A percentile compares a stretch with the other conserved stretches of the same genome.
These are phyloP conservation scores for Cygnus atratus DNA, from an alignment of 2,113 vertebrate species.

Conservation along the genomic window DNA sequence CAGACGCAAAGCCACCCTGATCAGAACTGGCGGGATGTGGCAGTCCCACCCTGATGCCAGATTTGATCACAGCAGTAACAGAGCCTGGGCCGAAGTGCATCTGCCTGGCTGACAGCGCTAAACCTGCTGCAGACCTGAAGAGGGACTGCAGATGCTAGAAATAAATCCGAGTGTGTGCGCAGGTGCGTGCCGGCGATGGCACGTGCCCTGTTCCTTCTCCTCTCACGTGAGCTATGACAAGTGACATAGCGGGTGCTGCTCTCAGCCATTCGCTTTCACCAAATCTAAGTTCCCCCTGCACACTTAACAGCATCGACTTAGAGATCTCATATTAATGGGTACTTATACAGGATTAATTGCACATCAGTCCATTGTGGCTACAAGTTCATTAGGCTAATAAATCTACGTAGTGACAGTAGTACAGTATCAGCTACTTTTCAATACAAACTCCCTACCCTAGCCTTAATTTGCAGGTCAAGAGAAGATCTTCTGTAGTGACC, in stretches of 20 bases:
- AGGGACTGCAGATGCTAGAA: neutral
- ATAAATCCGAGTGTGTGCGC: fast-evolving
- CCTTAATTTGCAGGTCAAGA: constrained; percentile 54
- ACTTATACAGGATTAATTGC: constrained; percentile 70
- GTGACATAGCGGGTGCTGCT: neutral
- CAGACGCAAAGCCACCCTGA: neutral
- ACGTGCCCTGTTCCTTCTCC: neutral
- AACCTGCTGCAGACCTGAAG: neutral
- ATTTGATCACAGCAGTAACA: fast-evolving
- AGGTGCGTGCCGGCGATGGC: neutral
- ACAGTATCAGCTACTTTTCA: constrained; percentile 69
- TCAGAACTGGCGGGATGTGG: fast-evolving
- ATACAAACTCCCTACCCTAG: constrained; percentile 61
- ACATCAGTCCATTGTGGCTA: constrained; percentile 81
- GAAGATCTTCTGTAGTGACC: constrained; percentile 39
- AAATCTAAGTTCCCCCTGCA: neutral
- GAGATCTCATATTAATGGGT: constrained; percentile 60
- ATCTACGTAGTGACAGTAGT: constrained; percentile 80
- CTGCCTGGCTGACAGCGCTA: neutral
- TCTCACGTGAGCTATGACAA: neutral
- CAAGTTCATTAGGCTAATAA: constrained; percentile 70
- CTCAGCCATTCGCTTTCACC: neutral
- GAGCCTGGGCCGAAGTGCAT: neutral
- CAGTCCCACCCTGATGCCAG: neutral
- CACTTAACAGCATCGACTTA: constrained; percentile 30